These are phyloP conservation scores for Sinocyclocheilus anshuiensis DNA, from an alignment of 2,113 vertebrate species.

Conservation along the genomic window DNA sequence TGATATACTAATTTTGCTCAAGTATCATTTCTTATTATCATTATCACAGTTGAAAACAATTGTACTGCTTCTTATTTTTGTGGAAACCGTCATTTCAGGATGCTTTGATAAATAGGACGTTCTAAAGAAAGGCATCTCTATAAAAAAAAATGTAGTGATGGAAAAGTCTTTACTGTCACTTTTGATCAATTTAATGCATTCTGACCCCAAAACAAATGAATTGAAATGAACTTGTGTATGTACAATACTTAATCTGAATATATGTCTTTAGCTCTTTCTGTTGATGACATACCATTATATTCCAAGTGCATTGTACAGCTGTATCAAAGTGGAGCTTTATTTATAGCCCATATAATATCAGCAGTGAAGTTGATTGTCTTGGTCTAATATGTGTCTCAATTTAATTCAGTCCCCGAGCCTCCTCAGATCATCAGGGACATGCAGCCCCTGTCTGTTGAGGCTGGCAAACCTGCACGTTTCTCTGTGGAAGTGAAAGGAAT, in stretches of 20 bases:
- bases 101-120: no score
- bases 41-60: not conserved
- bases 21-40: no score
- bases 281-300: not conserved
- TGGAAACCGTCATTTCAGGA: not conserved
- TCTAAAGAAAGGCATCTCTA: no score
- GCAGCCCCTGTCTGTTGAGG: constrained; percentile 85
- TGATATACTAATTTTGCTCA: no score
- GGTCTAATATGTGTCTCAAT: not conserved
- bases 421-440: constrained; percentile 88
- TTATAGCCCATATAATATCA: not conserved
- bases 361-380: not conserved
- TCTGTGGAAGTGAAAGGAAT: constrained; percentile 85
- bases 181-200: not conserved
- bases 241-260: not conserved
- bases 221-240: no score
- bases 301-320: not conserved
- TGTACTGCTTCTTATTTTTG: not conserved
- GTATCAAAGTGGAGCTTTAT: not conserved
- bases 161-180: not conserved
- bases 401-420: constrained; percentile 85
- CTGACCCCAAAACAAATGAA: not conserved
- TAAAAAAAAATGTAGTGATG: not conserved
- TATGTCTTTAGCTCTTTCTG: not conserved
- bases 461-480: constrained; percentile 94